Evolutionary conservation across 1,140 invertebrate species (phyloP).

Genomic region (Geopemphigus sp.): DNA sequence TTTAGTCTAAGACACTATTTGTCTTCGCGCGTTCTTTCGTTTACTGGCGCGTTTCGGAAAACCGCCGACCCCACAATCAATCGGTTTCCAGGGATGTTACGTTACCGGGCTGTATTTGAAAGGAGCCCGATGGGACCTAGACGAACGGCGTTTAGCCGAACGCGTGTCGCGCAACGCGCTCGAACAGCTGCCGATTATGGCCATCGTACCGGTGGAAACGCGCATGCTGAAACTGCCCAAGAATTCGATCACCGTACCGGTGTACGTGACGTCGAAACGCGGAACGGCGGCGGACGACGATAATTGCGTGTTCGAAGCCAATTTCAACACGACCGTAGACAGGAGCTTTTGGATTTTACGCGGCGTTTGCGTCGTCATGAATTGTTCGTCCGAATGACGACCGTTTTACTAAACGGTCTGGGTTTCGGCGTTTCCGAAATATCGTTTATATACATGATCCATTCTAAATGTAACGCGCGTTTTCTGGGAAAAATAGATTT

Average conservation of each 20-base stretch:
- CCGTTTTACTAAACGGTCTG: no score
- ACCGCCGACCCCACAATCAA: no score
- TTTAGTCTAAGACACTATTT: no score
- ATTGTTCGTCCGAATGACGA: no score
- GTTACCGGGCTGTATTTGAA: slow-evolving; percentile 86
- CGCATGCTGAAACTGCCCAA: slow-evolving; percentile 73
- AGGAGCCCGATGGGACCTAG: slow-evolving; percentile 80
- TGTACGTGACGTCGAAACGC: slow-evolving; percentile 80
- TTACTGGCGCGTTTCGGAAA: no score
- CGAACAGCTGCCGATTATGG: slow-evolving; percentile 79
- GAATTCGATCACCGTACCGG: slow-evolving; percentile 81
- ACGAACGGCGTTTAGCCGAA: slow-evolving; percentile 67
- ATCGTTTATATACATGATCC: no score
- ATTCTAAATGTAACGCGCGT: no score
- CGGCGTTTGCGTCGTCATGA: slow-evolving; percentile 81
- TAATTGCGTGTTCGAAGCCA: slow-evolving; percentile 83
- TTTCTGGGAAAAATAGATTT: no score
- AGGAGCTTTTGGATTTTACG: slow-evolving; percentile 83
- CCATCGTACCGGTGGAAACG: slow-evolving; percentile 78
- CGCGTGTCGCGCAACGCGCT: slow-evolving; percentile 81
- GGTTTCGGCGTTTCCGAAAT: no score
- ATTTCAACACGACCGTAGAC: slow-evolving; percentile 76
- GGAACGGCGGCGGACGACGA: slow-evolving; percentile 79
- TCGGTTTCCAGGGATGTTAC: slow-evolving; percentile 67
- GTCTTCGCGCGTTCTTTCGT: no score